phyloP scores from a whole-genome alignment of 2,113 vertebrate species.

The Peucedramus taeniatus region DNA sequence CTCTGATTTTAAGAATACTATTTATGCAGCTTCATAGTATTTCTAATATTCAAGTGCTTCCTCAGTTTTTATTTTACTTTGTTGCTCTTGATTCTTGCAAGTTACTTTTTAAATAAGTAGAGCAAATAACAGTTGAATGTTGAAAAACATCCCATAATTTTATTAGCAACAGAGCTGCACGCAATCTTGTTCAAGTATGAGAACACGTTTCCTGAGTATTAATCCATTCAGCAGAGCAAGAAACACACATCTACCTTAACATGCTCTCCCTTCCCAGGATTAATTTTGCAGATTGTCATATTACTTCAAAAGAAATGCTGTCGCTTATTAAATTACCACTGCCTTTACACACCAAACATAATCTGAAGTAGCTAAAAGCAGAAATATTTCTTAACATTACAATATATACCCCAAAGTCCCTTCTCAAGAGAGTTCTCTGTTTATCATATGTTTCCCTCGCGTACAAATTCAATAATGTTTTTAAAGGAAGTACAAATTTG shows the following conservation, averaged over 20 bases:
- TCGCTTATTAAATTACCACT: background rate
- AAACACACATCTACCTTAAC: conserved; percentile 36
- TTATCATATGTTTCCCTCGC: background rate
- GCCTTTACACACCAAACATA: background rate
- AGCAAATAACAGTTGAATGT: conserved; percentile 31
- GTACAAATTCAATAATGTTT: background rate
- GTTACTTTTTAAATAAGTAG: background rate
- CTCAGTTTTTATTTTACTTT: background rate
- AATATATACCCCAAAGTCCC: background rate
- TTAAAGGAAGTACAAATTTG: conserved; percentile 12
- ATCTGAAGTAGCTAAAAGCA: background rate
- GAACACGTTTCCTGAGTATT: background rate
- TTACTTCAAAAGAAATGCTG: conserved; percentile 29
- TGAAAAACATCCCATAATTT: conserved; percentile 26
- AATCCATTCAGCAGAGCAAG: conserved; percentile 1
- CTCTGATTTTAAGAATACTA: background rate
- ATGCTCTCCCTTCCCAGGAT: background rate
- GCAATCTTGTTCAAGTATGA: conserved; percentile 3
- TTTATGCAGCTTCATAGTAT: background rate
- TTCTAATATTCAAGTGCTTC: background rate
- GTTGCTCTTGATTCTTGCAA: background rate
- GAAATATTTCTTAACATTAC: conserved; percentile 41
- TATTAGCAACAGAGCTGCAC: conserved; percentile 52
- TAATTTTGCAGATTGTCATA: conserved; percentile 33
- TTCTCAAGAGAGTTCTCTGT: background rate